phyloP scores from a whole-genome alignment of 2,888 invertebrate genomes.

The Eupithecia vulgata region DNA sequence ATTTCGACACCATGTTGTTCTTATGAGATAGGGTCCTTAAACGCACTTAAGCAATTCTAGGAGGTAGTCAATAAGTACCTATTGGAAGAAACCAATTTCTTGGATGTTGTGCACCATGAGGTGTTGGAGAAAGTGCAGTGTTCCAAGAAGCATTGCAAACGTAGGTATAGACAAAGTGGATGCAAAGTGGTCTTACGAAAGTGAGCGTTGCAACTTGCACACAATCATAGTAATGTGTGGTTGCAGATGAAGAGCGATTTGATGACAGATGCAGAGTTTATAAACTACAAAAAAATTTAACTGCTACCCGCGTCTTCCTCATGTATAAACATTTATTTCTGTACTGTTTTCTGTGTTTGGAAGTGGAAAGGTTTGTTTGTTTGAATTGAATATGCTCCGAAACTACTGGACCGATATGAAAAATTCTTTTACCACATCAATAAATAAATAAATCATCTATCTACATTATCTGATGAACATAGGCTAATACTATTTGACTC shows the following conservation, averaged over 20 bases:
- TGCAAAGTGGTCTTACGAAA: conserved; percentile 8
- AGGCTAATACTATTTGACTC: too few relatives aligned
- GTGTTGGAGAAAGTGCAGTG: conserved; percentile 37
- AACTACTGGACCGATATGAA: too few relatives aligned
- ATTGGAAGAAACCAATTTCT: conserved; percentile 15
- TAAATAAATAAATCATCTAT: too few relatives aligned
- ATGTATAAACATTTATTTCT: too few relatives aligned
- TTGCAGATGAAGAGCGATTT: not conserved
- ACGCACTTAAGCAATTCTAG: not conserved
- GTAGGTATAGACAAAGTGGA: conserved; percentile 5
- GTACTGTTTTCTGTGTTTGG: too few relatives aligned
- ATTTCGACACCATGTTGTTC: too few relatives aligned
- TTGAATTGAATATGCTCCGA: too few relatives aligned
- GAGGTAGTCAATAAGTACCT: not conserved
- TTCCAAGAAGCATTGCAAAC: conserved; percentile 31
- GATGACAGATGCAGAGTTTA: not conserved
- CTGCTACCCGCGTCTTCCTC: too few relatives aligned
- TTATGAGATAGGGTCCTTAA: not conserved
- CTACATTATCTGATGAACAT: too few relatives aligned
- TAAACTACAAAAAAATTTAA: too few relatives aligned
- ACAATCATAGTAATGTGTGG: not conserved
- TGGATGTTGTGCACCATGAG: conserved; percentile 7
- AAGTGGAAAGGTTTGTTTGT: too few relatives aligned
- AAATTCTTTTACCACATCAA: too few relatives aligned
- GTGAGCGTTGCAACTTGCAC: conserved; percentile 6